Base-by-base conservation (phyloP, 2,888 invertebrate species). In the Agriopis aurantiaria region DNA sequence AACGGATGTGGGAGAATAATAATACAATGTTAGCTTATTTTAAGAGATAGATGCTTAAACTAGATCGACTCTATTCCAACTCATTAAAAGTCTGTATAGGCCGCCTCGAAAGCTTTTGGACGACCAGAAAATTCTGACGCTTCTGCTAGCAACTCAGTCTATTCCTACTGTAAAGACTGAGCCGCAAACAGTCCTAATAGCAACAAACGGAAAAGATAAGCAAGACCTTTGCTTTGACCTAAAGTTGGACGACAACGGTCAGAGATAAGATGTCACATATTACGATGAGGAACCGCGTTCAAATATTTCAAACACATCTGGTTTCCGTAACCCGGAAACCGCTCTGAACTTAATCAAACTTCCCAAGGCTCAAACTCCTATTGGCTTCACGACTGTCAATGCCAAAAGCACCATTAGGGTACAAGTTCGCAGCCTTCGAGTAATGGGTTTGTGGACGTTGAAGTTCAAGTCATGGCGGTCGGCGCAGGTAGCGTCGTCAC, bases 341-440 rank as follows among this genome's bases (percentile, higher is more conserved):
- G 12, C 23, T n/a, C 55, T 41, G 49, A 53, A 66, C 81, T 75
- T 53, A 65, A 57, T 49, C 51, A 65, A 63, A 43, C 56, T 4
- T 10, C 14, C 43, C 53, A 62, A 62, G 62, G 62, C 23, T 41
- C 14, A 3, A 45, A 62, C 45, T n/a, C 6, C 62, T 41, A 43
- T 51, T 3, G 48, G 56, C 46, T 65, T 65, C 64, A 2, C 17
- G 49, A 58, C 55, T 81, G 69, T 74, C 75, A 85, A 82, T 84
- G 85, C 78, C 80, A 82, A 77, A 72, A 65, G 45, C 72, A 71
- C 74, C 79, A 81, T 81, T 80, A 82, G 74, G 79, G 79, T 78
- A 80, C 86, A 87, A 87, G 88, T 88, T 87, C 87, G 75, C 71
- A 81, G 80, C 87, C 87, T 88, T 85, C 82, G 68, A 69, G 68